Conservation (phyloP, 2,797 vertebrate genomes). For the Lindbergichthys nudifrons region DNA sequence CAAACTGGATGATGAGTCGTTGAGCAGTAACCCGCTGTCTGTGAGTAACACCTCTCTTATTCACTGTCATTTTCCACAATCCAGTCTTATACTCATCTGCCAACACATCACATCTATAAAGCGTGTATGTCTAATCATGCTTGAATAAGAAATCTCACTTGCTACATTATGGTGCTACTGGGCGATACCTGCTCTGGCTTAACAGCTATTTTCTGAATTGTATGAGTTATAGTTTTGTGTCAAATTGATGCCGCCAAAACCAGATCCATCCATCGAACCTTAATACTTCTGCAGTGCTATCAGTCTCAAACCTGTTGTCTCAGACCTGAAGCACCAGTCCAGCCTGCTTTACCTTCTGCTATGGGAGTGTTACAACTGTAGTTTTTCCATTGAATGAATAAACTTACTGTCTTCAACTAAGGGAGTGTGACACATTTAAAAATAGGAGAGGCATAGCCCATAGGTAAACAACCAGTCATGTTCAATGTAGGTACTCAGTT, state of each 20-base stretch:
- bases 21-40: slow-evolving; percentile 77
- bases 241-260: background rate
- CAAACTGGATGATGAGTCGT: slow-evolving; percentile 77
- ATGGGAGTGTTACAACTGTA: background rate
- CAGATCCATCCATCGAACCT: background rate
- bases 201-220: background rate
- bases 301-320: background rate
- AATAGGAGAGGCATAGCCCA: background rate
- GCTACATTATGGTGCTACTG: background rate
- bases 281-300: background rate
- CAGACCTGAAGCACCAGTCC: slow-evolving; percentile 16
- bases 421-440: background rate
- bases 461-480: background rate
- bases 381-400: background rate
- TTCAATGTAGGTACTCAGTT: background rate
- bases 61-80: background rate
- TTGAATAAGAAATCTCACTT: background rate
- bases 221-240: background rate
- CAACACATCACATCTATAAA: background rate
- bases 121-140: background rate
- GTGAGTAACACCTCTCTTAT: slow-evolving; percentile 66
- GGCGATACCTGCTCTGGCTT: background rate
- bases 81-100: background rate
- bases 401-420: too few relatives aligned
- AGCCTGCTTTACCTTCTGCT: background rate